Base-by-base conservation (phyloP, 2,113 vertebrate genomes). In the Nothobranchius furzeri region DNA sequence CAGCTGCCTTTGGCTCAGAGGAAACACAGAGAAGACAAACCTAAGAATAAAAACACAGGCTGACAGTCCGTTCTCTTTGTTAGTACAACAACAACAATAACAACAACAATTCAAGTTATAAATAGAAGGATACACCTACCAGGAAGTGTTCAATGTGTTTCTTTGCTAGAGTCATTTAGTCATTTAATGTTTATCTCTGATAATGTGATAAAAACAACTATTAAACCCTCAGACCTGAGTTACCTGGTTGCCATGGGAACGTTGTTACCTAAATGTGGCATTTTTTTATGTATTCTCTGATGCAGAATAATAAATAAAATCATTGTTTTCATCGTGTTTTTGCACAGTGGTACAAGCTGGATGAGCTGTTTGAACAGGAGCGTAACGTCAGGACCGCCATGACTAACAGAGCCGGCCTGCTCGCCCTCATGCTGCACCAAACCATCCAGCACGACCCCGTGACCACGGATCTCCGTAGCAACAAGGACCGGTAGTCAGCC, bases 311-410 rank as follows among this genome's bases (percentile, higher is more conserved):
- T 45, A 10, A 45, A 43, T 20, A 51, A 0, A 9, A 20, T 2
- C 52, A 36, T 36, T 36, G 25, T 9, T 17, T 50, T 9, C 1
- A 55, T 30, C 30, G 9, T 62, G 4, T 61, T 9, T 54, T 11
- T 42, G 47, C 43, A 53, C 87, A 97, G 95, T 97, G 95, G 95
- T 97, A 97, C 91, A 97, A 97, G 75, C 79, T 97, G 90, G 96
- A 97, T 0, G 96, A 97, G 85, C 92, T 97, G 1, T 97, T 97
- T 76, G 96, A 97, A 80, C 96, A 97, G 82, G 96, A 97, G 79
- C 93, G 95, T 2, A 97, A 97, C 0, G 95, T 97, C 10, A 92
- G 96, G 67, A 96, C 95, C 35, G 96, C 96, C 3, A 97, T 97
- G 96, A 96, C 96, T 42, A 97, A 97, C 89, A 91, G 96, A 56